Conservation (phyloP, 2,113 vertebrate genomes). For the Micromys minutus region DNA sequence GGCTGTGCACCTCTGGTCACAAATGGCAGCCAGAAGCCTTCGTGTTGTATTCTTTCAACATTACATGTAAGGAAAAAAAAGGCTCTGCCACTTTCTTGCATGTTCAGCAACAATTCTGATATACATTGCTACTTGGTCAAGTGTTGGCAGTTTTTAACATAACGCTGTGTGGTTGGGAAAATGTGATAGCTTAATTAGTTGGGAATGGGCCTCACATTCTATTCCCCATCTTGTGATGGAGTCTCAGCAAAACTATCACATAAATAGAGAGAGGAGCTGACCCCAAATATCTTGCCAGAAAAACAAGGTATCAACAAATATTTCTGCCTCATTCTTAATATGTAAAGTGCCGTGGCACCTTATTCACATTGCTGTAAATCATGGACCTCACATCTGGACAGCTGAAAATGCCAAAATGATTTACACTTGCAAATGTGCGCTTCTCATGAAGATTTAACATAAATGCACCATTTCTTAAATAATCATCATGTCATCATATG, state of each 20-base stretch:
- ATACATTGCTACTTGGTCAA: neutral
- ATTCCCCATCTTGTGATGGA: neutral
- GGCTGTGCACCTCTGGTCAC: neutral
- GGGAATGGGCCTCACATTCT: neutral
- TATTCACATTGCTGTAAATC: neutral
- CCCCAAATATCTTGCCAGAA: neutral
- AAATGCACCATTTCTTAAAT: neutral
- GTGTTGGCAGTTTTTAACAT: neutral
- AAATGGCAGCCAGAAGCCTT: neutral
- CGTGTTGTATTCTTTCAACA: neutral
- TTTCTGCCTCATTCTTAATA: neutral
- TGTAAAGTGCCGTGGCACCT: neutral
- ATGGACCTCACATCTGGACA: neutral
- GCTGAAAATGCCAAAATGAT: constrained; percentile 33
- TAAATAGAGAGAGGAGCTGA: neutral
- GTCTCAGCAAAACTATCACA: neutral
- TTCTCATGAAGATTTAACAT: neutral
- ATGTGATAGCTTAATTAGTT: neutral
- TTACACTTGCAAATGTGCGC: neutral
- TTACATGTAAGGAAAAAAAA: neutral
- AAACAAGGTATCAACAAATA: neutral
- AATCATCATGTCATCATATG: neutral
- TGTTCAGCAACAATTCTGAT: neutral
- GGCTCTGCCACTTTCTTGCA: neutral
- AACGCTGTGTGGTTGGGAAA: neutral